phyloP scores from a whole-genome alignment of 1,140 invertebrate genomes.

The Drosophila bocki region DNA sequence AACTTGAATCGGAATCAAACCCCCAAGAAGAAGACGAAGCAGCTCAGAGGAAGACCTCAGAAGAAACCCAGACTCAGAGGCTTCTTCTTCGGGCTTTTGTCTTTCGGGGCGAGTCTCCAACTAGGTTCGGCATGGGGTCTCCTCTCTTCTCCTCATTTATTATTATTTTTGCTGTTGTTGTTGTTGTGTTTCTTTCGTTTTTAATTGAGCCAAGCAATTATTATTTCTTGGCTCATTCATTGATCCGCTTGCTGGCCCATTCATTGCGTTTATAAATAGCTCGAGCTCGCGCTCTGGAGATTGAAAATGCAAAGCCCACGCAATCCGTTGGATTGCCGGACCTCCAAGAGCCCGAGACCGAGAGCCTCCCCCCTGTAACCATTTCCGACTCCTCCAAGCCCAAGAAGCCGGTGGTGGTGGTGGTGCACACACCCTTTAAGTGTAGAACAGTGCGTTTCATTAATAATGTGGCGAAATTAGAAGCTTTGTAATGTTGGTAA shows the following conservation, averaged over 20 bases:
- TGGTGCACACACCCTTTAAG: conserved; percentile 42
- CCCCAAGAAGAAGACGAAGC: conserved; percentile 19
- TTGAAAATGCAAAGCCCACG: conserved; percentile 73
- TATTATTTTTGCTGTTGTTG: conserved; percentile 5
- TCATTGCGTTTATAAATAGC: conserved; percentile 76
- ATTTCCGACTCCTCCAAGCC: conserved; percentile 9
- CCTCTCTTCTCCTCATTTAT: conserved; percentile 12
- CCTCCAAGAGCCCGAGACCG: conserved; percentile 11
- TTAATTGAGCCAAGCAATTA: conserved; percentile 82
- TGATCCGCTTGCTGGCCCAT: conserved; percentile 51
- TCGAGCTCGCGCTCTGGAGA: conserved; percentile 35
- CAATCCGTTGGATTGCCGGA: conserved; percentile 37
- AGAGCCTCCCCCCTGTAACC: not conserved
- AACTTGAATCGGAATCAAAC: conserved; percentile 4
- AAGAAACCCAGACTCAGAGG: not conserved
- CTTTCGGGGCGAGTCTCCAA: conserved; percentile 26
- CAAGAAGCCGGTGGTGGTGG: conserved; percentile 11
- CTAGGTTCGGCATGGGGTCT: conserved; percentile 45
- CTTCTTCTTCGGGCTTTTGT: conserved; percentile 44
- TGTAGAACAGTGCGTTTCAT: conserved; percentile 23
- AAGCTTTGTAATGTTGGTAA: not conserved
- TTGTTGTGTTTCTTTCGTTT: conserved; percentile 27
- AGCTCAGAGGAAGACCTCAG: too few species aligned
- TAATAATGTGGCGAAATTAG: not conserved
- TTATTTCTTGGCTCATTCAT: conserved; percentile 69